phyloP scores from a whole-genome alignment of 2,797 vertebrate species.

The Nothura maculosa region DNA sequence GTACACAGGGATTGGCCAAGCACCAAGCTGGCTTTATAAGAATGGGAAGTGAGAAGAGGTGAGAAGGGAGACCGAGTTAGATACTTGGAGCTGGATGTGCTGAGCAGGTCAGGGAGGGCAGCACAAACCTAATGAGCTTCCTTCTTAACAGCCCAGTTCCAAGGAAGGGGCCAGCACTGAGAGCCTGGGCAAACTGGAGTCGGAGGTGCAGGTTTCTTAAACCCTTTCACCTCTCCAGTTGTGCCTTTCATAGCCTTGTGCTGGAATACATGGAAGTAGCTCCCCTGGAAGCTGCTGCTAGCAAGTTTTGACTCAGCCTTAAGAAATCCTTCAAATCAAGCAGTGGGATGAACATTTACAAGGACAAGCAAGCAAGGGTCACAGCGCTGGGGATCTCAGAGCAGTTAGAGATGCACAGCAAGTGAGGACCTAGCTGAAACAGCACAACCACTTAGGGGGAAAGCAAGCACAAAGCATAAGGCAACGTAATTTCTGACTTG shows the following conservation, averaged over 20 bases:
- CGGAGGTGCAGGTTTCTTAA: not conserved
- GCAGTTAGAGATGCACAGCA: not conserved
- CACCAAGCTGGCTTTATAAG: accelerated
- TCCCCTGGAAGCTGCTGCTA: not conserved
- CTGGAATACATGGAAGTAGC: not conserved
- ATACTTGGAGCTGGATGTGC: not conserved
- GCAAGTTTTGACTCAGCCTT: not conserved
- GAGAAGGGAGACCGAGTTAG: not conserved
- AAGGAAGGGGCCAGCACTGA: not conserved
- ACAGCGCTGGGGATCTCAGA: not conserved
- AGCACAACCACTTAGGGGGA: not conserved
- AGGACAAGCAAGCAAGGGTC: not conserved
- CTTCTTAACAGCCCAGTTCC: not conserved
- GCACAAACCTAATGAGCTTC: not conserved
- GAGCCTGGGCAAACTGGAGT: not conserved
- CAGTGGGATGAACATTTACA: not conserved
- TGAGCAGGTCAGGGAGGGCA: not conserved
- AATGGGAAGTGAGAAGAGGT: not conserved
- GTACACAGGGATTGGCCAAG: not conserved
- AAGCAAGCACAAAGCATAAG: not conserved
- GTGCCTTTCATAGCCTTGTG: constrained; percentile 15
- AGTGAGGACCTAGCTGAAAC: not conserved
- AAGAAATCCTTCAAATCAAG: not conserved
- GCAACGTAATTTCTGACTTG: not conserved
- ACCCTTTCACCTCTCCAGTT: not conserved